phyloP scores from a whole-genome alignment of 2,888 invertebrate genomes.

The Campoplex nolae region DNA sequence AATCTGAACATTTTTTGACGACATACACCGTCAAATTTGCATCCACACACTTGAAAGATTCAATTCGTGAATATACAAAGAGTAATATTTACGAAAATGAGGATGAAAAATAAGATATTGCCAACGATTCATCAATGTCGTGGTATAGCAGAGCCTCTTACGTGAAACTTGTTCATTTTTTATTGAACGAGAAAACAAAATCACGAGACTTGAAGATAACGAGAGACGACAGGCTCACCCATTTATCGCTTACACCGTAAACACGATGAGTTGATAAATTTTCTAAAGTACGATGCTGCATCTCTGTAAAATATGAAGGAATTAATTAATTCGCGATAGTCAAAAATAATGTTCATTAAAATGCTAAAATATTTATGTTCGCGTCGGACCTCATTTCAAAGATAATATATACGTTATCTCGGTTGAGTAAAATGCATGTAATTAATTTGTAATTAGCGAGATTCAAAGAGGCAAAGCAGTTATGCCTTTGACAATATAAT shows the following conservation, averaged over 20 bases:
- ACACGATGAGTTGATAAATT: neutral
- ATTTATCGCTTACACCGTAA: neutral
- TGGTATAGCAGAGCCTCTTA: neutral
- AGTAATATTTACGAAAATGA: neutral
- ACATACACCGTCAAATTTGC: slow-evolving; percentile 5
- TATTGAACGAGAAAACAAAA: neutral
- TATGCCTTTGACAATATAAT: slow-evolving; percentile 49
- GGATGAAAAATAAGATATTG: slow-evolving; percentile 20
- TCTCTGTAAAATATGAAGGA: neutral
- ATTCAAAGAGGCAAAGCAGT: slow-evolving; percentile 10
- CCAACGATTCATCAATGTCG: slow-evolving; percentile 45
- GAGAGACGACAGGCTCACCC: neutral
- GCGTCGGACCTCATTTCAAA: neutral
- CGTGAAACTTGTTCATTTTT: neutral
- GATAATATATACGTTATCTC: neutral
- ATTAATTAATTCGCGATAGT: neutral
- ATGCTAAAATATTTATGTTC: neutral
- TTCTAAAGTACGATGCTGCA: neutral
- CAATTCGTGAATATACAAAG: neutral
- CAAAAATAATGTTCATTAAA: neutral
- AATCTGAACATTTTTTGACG: neutral
- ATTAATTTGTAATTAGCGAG: slow-evolving; percentile 53
- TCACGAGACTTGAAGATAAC: neutral
- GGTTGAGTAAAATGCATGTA: neutral
- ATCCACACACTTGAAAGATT: neutral